These are phyloP conservation scores for Hoplodrina ambigua DNA, from an alignment of 2,888 invertebrate genomes.

Conservation along the genomic window DNA sequence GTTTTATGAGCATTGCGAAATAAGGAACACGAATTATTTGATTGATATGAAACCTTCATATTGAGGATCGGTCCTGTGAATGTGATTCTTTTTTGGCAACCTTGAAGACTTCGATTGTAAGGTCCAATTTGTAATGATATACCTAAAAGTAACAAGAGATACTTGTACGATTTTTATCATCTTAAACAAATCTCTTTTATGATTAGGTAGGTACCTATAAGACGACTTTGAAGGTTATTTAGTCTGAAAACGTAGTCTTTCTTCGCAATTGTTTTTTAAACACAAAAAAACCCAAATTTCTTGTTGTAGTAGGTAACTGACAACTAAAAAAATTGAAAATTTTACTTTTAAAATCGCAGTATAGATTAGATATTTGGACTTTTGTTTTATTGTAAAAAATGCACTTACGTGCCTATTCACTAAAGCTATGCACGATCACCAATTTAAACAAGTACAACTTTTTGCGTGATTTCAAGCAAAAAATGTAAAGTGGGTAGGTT, in stretches of 20 bases:
- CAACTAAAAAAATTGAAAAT: too few relatives aligned
- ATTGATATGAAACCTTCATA: slow-evolving; percentile 28
- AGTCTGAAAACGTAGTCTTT: too few relatives aligned
- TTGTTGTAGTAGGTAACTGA: too few relatives aligned
- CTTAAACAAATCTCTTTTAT: background rate
- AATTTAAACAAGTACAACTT: slow-evolving; percentile 3
- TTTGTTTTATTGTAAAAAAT: slow-evolving; percentile 5
- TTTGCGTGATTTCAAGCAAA: slow-evolving; percentile 20
- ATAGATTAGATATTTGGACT: too few relatives aligned
- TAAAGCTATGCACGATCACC: background rate
- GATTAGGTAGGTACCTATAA: background rate
- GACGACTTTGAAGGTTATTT: too few relatives aligned
- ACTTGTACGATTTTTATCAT: background rate
- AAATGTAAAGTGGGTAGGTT: slow-evolving; percentile 20
- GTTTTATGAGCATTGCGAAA: slow-evolving; percentile 34
- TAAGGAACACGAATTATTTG: slow-evolving; percentile 25
- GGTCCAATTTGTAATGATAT: background rate
- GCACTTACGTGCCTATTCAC: background rate
- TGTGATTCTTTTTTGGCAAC: background rate
- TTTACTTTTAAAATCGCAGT: too few relatives aligned
- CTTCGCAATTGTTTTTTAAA: too few relatives aligned
- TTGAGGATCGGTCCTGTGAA: background rate
- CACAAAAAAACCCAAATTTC: too few relatives aligned
- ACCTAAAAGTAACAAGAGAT: background rate
- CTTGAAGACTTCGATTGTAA: background rate